Conservation (phyloP, 1,140 invertebrate genomes). For the Magallana gigas region DNA sequence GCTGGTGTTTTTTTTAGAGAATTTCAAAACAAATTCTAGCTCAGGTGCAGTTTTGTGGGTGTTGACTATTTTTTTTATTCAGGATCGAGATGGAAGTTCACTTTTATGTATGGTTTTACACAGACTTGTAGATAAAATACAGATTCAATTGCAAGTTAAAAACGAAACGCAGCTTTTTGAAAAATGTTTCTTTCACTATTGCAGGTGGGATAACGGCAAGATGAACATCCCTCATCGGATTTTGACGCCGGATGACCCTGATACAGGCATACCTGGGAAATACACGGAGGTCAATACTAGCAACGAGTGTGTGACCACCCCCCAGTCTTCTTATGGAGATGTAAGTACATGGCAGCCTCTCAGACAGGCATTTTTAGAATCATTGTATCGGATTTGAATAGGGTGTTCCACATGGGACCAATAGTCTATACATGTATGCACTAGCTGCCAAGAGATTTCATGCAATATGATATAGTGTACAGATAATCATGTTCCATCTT, state of each 20-base stretch:
- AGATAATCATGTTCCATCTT: too few relatives aligned
- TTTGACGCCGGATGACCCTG: conserved; percentile 70
- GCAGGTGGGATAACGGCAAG: conserved; percentile 73
- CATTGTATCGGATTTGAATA: too few relatives aligned
- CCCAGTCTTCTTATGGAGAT: conserved; percentile 66
- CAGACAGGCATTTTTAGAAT: too few relatives aligned
- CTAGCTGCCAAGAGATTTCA: too few relatives aligned
- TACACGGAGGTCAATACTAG: conserved; percentile 70
- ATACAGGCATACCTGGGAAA: conserved; percentile 53
- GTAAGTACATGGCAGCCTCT: conserved; percentile 57
- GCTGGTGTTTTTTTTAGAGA: not conserved
- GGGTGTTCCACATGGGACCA: too few relatives aligned
- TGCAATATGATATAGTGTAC: too few relatives aligned
- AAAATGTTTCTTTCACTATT: conserved; percentile 46
- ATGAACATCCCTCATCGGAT: conserved; percentile 76
- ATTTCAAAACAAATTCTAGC: conserved; percentile 3
- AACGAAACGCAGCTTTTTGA: too few relatives aligned
- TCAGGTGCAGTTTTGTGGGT: not conserved
- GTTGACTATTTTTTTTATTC: not conserved
- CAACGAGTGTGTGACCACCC: conserved; percentile 63
- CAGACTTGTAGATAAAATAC: not conserved
- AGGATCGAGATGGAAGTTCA: not conserved
- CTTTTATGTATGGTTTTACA: not conserved
- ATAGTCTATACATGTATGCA: too few relatives aligned
- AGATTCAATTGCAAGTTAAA: not conserved